Base-by-base conservation (phyloP, 2,113 vertebrate genomes). In the Lophotis ruficrista region DNA sequence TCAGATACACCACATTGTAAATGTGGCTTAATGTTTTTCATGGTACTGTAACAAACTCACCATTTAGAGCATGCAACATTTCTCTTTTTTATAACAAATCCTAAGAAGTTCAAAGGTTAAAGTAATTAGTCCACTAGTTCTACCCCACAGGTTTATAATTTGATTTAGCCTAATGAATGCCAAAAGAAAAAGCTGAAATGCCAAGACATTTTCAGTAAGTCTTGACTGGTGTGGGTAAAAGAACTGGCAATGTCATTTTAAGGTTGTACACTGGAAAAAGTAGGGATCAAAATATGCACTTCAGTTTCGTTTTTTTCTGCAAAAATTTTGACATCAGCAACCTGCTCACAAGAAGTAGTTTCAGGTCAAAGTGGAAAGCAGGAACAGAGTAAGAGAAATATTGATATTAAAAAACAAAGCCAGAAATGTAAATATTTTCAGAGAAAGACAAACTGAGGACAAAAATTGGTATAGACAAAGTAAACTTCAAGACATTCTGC, bases 131-230 rank as follows among this genome's bases (percentile, higher is more conserved):
- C 47, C 3, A 1, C 21, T 70, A n/a, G 16, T 45, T 72, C 58
- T 86, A 35, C 14, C 47, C 43, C 48, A 57, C 17, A 56, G 27
- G 54, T 83, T 90, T 79, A 71, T 89, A 71, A 24, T 16, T 88
- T 70, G 23, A 57, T 81, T 95, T 88, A 66, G 48, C 13, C 19
- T 84, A 94, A 89, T 83, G 38, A 95, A 87, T 64, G 25, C 53
- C 56, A 91, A 79, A 90, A 41, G 20, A 54, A 82, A 92, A 90
- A 75, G 22, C 35, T 94, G 83, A 97, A 90, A 91, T 76, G 24
- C 61, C 82, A 89, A 79, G 20, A 53, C 25, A 57, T 82, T 96
- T 94, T 85, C 81, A 93, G 12, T 70, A 86, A 21, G 64, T 86
- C 53, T 78, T 83, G 57, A 33, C 58, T 33, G 10, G 17, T 81